Conservation (phyloP, 2,113 vertebrate genomes). For the Rhinoptilus africanus region DNA sequence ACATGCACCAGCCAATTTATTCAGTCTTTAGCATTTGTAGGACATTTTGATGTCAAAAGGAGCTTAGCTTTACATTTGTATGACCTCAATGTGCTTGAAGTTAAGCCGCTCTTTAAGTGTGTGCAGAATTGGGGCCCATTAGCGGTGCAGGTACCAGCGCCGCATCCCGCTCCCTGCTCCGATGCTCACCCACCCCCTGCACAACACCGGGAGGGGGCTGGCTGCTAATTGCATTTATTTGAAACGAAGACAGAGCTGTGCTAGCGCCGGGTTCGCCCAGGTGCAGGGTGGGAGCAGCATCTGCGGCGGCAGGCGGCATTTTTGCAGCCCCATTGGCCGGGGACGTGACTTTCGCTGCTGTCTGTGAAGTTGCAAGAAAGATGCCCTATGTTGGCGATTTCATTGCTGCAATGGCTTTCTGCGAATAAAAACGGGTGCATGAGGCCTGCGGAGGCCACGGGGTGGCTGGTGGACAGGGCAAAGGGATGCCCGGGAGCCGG, state of each 20-base stretch:
- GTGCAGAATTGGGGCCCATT: neutral
- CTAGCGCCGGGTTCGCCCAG: neutral
- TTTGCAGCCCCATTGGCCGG: accelerated
- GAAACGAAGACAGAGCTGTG: neutral
- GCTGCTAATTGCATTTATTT: neutral
- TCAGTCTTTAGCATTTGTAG: neutral
- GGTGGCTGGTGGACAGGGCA: neutral
- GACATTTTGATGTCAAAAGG: neutral
- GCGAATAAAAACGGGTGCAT: neutral
- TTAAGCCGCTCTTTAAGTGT: neutral
- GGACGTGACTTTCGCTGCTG: neutral
- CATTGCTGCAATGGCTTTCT: neutral
- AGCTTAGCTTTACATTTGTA: neutral
- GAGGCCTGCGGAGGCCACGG: accelerated
- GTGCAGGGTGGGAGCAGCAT: neutral
- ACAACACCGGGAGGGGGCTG: neutral
- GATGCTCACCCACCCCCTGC: neutral
- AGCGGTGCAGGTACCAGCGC: accelerated
- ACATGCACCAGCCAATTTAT: neutral
- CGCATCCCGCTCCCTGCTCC: accelerated
- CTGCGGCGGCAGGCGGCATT: accelerated
- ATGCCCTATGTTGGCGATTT: neutral
- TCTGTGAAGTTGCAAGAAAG: neutral
- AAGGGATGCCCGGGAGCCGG: accelerated
- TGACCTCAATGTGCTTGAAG: neutral